Evolutionary conservation across 2,888 invertebrate genomes (phyloP), one percentile per base, ranked within the genome.

Genomic region (Macrosiphum euphorbiae): DNA sequence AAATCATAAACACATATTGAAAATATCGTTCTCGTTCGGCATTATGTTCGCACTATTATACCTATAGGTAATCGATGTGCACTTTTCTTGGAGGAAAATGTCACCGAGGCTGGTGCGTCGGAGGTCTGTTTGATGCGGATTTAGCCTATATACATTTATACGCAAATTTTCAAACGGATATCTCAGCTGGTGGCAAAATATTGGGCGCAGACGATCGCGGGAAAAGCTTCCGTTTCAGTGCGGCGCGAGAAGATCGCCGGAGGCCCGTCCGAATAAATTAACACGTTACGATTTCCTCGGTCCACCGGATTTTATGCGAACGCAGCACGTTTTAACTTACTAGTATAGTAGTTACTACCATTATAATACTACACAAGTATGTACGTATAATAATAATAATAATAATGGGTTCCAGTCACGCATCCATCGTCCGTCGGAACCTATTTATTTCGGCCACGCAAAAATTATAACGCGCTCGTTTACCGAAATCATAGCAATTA

Each of bases 211-310:
- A 84, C n/a, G 35, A 61, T 11, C 50, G 24, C 50, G 1, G 24
- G 28, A 91, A 91, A 91, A 86, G 47, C 91, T 86, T 86, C 47
- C 16, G 58, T 86, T 86, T 91, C 35, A 7, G 28, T 26, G 58
- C 44, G n/a, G 58, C 24, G n/a, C n/a, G 55, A 58, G 52, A 3
- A 86, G 35, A n/a, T 28, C n/a, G 55, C 85, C 58, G 1, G 85
- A 47, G 58, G 47, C 8, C 28, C n/a, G 86, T 44, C 52, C 52
- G 90, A 84, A 91, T 11, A 47, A 86, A 92, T 87, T 58, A 87
- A 87, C 91, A 86, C 47, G 44, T 91, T 86, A 91, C 84, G 35
- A 91, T 91, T 85, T 85, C 84, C 52, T 55, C 91, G 91, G 28
- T 91, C 91, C 85, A 55, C 41, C n/a, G 58, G 44, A 47, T 86